These are phyloP conservation scores for Calephelis perditalis DNA, from an alignment of 2,888 invertebrate genomes.

Conservation along the genomic window DNA sequence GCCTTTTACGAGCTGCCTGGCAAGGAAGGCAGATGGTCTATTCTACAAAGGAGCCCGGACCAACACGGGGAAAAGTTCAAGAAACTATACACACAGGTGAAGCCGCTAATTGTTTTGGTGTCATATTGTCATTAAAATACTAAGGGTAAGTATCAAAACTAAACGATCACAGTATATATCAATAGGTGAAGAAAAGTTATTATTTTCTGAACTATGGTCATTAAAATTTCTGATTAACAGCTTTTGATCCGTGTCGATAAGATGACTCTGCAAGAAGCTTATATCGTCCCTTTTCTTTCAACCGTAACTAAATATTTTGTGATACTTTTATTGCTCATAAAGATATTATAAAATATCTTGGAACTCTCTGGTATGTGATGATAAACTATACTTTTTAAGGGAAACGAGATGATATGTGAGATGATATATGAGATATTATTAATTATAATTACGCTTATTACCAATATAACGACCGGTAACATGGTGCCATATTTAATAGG, in stretches of 20 bases:
- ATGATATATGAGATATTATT: neutral
- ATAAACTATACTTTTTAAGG: neutral
- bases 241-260: constrained; percentile 74
- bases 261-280: constrained; percentile 66
- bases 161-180: constrained; percentile 31
- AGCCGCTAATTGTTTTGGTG: no score
- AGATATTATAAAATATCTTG: constrained; percentile 59
- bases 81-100: no score
- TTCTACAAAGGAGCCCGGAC: no score
- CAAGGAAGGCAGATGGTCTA: no score
- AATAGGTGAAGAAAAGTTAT: constrained; percentile 68
- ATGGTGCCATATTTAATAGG: neutral
- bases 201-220: constrained; percentile 77
- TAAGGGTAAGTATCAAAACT: constrained; percentile 47
- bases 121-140: neutral
- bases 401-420: neutral
- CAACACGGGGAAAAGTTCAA: no score
- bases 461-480: neutral
- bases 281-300: constrained; percentile 60
- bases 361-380: constrained; percentile 50
- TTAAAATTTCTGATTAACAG: constrained; percentile 78
- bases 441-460: neutral
- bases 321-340: constrained; percentile 54
- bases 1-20: no score
- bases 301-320: constrained; percentile 69